These are phyloP conservation scores for Cordilura impudica DNA, from an alignment of 2,888 invertebrate genomes.

Conservation along the genomic window DNA sequence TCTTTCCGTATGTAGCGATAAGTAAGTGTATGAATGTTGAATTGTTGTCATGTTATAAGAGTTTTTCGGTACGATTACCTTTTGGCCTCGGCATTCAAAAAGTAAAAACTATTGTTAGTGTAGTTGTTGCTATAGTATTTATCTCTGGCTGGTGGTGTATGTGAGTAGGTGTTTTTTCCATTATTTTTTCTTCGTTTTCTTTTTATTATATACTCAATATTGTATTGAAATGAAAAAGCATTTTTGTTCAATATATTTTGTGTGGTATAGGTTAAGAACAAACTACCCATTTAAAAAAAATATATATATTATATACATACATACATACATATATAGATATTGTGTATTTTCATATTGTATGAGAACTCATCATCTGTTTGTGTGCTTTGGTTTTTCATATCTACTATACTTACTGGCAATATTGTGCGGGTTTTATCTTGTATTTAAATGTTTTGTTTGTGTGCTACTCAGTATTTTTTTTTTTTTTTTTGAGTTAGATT, in stretches of 20 bases:
- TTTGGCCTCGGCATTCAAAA: slow-evolving; percentile 66
- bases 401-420: slow-evolving; percentile 10
- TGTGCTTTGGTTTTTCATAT: neutral
- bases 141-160: neutral
- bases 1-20: neutral
- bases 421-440: slow-evolving; percentile 47
- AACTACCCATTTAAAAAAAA: slow-evolving; percentile 52
- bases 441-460: neutral
- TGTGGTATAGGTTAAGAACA: slow-evolving; percentile 66
- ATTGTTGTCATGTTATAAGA: slow-evolving; percentile 40
- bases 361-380: slow-evolving; percentile 14
- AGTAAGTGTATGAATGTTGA: slow-evolving; percentile 6
- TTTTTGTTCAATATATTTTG: slow-evolving; percentile 59
- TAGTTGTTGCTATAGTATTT: neutral
- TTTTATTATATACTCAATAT: slow-evolving; percentile 16
- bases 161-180: slow-evolving; percentile 26
- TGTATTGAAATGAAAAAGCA: neutral
- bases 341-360: neutral
- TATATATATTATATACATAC: slow-evolving; percentile 21
- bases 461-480: neutral
- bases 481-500: neutral
- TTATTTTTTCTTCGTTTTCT: neutral
- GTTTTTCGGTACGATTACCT: slow-evolving; percentile 61
- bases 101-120: slow-evolving; percentile 56
- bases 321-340: slow-evolving; percentile 3